A percentile compares a stretch with the other conserved stretches of the same genome.
Conservation (phyloP, 1,140 invertebrate genomes). For the Dryas iulia region DNA sequence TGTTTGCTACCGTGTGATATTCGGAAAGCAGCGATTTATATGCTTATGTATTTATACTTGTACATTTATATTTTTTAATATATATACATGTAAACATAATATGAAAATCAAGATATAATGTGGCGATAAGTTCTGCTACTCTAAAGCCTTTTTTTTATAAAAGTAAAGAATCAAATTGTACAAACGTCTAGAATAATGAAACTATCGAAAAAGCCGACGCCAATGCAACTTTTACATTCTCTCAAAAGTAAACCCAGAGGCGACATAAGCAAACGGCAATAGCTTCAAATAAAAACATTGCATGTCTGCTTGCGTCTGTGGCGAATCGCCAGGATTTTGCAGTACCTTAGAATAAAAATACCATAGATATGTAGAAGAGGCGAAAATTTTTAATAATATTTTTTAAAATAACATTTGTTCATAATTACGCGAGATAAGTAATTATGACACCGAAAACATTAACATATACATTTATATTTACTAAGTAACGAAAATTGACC, state of each 20-base stretch:
- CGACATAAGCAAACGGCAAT: slow-evolving; percentile 62
- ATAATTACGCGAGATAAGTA: background rate
- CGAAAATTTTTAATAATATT: background rate
- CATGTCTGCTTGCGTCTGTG: slow-evolving; percentile 26
- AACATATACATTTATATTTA: background rate
- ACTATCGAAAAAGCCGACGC: background rate
- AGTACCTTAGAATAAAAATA: too few relatives aligned
- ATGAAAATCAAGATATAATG: too few relatives aligned
- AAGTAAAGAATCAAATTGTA: background rate
- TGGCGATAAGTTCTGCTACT: too few relatives aligned
- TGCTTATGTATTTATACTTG: too few relatives aligned
- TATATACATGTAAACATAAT: too few relatives aligned
- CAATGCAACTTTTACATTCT: background rate
- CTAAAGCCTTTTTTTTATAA: background rate
- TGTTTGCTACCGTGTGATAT: background rate
- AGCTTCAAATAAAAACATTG: slow-evolving; percentile 58
- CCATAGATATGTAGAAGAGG: too few relatives aligned
- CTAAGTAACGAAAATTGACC: background rate
- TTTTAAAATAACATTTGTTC: background rate
- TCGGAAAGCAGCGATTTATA: too few relatives aligned
- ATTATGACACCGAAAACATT: background rate
- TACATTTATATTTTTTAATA: too few relatives aligned
- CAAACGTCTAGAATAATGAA: background rate
- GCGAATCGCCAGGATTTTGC: too few relatives aligned
- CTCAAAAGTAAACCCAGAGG: background rate